Evolutionary conservation across 2,888 invertebrate genomes (phyloP), one percentile per base, ranked within the genome.

Genomic region (Anorthoa munda): DNA sequence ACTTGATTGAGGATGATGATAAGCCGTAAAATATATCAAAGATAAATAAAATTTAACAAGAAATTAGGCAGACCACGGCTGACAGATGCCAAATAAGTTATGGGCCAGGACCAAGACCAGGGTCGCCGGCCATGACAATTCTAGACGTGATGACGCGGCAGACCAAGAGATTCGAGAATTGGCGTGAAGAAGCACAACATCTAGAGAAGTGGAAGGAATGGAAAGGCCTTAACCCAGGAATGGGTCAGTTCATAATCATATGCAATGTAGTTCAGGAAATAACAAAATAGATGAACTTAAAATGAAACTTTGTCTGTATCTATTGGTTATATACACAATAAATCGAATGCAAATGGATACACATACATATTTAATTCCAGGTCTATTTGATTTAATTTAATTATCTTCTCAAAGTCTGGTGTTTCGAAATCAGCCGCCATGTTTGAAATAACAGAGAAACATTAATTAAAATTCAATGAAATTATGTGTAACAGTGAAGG

Each of bases 381-480:
- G n/a, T 39, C 23, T 23, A 65, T 77, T 51, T 45, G n/a, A 68
- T 67, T 67, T 64, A 77, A 76, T 59, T 39, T 31, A 31, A 71
- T 64, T 31, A 55, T 46, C 21, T 31, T 31, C 7, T 26, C 18
- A 15, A 15, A 21, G 7, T 15, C 4, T 13, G 12, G 4, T 65
- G 18, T 78, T 59, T 70, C 23, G 53, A 60, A 60, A 74, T 39
- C 45, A 63, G 66, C 15, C 17, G n/a, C 60, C 17, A 39, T 15
- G 23, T 46, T n/a, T n/a, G 4, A 50, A 23, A 69, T 46, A 66
- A 66, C 61, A 59, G 26, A 21, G 9, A 61, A 26, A 65, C 21
- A 50, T 23, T 58, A 13, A 73, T 73, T 69, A 50, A 73, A 58
- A 73, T 69, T 69, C 39, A 77, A 72, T 77, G 50, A 15, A 31